Evolutionary conservation across 2,888 invertebrate genomes (phyloP), one percentile per base, ranked within the genome.

Genomic region (Philereme vetulata): DNA sequence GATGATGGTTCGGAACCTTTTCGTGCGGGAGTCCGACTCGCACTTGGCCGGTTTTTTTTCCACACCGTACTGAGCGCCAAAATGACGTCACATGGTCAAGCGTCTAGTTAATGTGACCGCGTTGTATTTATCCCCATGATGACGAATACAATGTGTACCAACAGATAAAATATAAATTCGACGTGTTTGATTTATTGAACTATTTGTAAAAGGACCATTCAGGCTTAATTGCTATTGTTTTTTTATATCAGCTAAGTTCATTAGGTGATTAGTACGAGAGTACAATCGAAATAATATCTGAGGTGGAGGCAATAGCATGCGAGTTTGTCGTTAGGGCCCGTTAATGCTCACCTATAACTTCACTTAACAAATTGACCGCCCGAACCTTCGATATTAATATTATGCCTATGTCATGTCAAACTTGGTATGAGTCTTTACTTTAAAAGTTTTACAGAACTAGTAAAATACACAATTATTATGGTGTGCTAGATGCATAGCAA

Each of bases 351-450:
- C 79, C 75, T 80, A 79, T 75, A 74, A 80, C 81, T 75, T 79
- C 86, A 84, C 85, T 87, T 86, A 86, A 85, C 83, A 84, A 88
- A 88, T 86, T 87, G 86, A 83, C 80, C 76, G 76, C 76, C 50
- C 44, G 50, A 50, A 21, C 59, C 48, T 51, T 43, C 46, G 42
- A 47, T 48, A 44, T n/a, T 51, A 55, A 38, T 43, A 58, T 54
- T 40, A 42, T 50, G 52, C 55, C 51, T 56, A 55, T 62, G 50
- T 60, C 55, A 51, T 60, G 60, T 64, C 64, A 64, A 60, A 66
- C 55, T 50, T 51, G 21, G 53, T 57, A 61, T 56, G 58, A 58
- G 53, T 60, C 51, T 40, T 52, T n/a, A n/a, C 50, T 44, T 51
- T 59, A 32, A n/a, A 43, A 10, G 48, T 52, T 52, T 51, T 51